Evolutionary conservation across 2,113 vertebrate genomes (phyloP).

Genomic region (Arothron firmamentum): DNA sequence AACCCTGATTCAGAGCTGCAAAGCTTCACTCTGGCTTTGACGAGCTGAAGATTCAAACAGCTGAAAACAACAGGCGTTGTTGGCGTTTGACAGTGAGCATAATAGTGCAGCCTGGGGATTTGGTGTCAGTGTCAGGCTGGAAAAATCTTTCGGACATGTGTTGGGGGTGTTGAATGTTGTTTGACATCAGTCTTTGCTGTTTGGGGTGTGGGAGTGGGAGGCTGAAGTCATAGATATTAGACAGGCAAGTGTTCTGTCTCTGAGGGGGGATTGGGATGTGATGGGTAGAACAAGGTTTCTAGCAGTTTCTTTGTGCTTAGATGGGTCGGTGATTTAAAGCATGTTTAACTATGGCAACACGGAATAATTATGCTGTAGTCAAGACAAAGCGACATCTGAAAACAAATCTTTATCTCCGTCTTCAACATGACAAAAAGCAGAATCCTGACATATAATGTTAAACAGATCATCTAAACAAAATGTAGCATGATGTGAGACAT

Average conservation of each 20-base stretch:
- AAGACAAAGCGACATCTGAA: slow-evolving; percentile 22
- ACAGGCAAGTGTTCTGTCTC: slow-evolving; percentile 30
- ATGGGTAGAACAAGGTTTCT: slow-evolving; percentile 23
- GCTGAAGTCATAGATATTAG: slow-evolving; percentile 47
- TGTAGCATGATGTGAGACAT: slow-evolving; percentile 21
- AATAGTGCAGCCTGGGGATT: slow-evolving; percentile 54
- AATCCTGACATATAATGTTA: slow-evolving; percentile 27
- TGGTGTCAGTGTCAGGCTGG: slow-evolving; percentile 45
- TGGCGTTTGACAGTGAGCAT: slow-evolving; percentile 61
- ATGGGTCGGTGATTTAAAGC: slow-evolving; percentile 49
- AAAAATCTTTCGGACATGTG: slow-evolving; percentile 54
- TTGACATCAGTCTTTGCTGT: slow-evolving; percentile 49
- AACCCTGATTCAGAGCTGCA: slow-evolving; percentile 34
- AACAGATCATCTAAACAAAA: slow-evolving; percentile 27
- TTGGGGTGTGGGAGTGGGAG: slow-evolving; percentile 46
- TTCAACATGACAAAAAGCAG: slow-evolving; percentile 25
- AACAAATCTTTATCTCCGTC: slow-evolving; percentile 32
- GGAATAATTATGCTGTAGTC: slow-evolving; percentile 18
- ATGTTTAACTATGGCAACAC: slow-evolving; percentile 49
- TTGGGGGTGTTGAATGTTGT: slow-evolving; percentile 52
- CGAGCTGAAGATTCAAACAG: slow-evolving; percentile 40
- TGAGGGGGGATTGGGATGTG: slow-evolving; percentile 38
- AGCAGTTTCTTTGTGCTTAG: slow-evolving; percentile 15
- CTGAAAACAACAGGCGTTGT: slow-evolving; percentile 50
- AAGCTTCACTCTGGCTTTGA: slow-evolving; percentile 33